These are phyloP conservation scores for Andrena hattorfiana DNA, from an alignment of 2,888 invertebrate genomes.

Conservation along the genomic window DNA sequence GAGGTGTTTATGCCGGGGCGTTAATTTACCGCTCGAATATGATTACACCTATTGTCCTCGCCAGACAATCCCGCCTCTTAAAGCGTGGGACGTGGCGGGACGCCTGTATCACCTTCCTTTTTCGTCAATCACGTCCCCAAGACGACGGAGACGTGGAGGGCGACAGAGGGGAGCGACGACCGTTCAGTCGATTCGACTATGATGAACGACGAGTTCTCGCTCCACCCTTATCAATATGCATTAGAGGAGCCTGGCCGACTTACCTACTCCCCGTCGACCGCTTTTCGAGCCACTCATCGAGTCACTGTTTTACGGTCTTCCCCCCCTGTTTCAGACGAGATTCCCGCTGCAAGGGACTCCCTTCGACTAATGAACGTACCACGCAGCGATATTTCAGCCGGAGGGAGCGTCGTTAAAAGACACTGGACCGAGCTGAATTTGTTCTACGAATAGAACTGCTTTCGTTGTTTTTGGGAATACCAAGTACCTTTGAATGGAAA, in stretches of 20 bases:
- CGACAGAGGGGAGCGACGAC: conserved; percentile 3
- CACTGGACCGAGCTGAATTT: not conserved
- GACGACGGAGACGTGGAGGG: not conserved
- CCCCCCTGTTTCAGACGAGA: conserved; percentile 49
- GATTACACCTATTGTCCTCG: conserved; percentile 49
- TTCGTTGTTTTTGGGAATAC: not conserved
- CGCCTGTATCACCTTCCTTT: conserved; percentile 6
- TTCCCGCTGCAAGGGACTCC: conserved; percentile 35
- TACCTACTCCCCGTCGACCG: conserved; percentile 70
- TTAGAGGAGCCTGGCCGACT: conserved; percentile 75
- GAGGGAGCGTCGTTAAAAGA: not conserved
- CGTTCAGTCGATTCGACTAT: conserved; percentile 61
- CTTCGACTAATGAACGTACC: conserved; percentile 45
- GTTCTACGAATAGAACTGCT: not conserved
- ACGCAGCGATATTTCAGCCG: conserved; percentile 30
- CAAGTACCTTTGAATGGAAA: not conserved
- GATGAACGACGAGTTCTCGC: conserved; percentile 69
- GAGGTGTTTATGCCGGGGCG: conserved; percentile 55
- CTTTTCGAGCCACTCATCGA: conserved; percentile 61
- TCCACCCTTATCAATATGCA: conserved; percentile 79
- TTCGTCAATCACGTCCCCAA: conserved; percentile 26
- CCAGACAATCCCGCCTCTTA: conserved; percentile 17
- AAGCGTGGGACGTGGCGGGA: conserved; percentile 8
- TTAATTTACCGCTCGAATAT: conserved; percentile 58
- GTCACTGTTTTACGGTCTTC: conserved; percentile 56